Conservation (phyloP, 1,140 invertebrate species). For the Scaptomyza pallida region DNA sequence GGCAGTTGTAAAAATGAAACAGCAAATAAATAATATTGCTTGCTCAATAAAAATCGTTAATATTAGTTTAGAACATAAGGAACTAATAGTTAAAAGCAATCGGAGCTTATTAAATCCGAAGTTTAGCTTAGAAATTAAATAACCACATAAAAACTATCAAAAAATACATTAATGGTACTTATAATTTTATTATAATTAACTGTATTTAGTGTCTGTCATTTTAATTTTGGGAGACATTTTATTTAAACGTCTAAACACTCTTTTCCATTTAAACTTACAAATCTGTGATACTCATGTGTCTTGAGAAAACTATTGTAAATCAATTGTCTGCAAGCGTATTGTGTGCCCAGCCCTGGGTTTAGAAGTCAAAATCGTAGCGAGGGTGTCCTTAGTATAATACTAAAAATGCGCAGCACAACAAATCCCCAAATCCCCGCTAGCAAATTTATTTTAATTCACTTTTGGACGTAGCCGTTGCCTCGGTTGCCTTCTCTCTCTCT, state of each 20-base stretch:
- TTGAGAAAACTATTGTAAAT: slow-evolving; percentile 8
- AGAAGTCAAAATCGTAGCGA: slow-evolving; percentile 43
- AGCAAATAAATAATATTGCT: not conserved
- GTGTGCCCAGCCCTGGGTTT: slow-evolving; percentile 48
- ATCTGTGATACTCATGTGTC: not conserved
- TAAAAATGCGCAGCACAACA: slow-evolving; percentile 80
- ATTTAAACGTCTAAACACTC: too few relatives aligned
- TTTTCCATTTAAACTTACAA: not conserved
- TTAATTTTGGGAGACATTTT: too few relatives aligned
- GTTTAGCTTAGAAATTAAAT: too few relatives aligned
- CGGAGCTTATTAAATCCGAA: too few relatives aligned
- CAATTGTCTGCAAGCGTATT: slow-evolving; percentile 5
- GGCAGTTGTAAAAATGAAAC: not conserved
- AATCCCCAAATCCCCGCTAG: slow-evolving; percentile 80
- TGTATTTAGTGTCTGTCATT: too few relatives aligned
- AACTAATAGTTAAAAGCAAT: too few relatives aligned
- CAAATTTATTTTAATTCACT: slow-evolving; percentile 83
- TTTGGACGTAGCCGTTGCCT: slow-evolving; percentile 66
- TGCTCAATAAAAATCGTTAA: too few relatives aligned
- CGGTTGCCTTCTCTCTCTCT: slow-evolving; percentile 25
- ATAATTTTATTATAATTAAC: too few relatives aligned
- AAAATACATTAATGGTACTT: too few relatives aligned
- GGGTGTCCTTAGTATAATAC: slow-evolving; percentile 61
- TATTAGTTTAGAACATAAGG: too few relatives aligned
- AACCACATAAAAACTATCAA: too few relatives aligned